Evolutionary conservation across 2,113 vertebrate species (phyloP).

Genomic region (Conger conger): DNA sequence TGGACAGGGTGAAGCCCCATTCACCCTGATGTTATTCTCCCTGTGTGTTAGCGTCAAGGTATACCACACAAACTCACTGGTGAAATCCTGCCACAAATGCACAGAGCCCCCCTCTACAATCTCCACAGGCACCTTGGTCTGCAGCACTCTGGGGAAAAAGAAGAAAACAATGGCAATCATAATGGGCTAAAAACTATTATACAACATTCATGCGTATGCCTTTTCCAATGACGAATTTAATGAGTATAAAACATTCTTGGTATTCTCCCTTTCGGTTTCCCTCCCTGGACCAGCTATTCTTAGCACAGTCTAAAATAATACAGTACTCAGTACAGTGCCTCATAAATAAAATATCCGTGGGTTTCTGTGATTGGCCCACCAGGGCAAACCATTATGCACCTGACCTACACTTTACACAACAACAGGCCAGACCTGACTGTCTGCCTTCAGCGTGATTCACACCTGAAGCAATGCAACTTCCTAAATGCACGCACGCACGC

Average conservation of each 20-base stretch:
- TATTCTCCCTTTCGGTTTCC: too few species aligned
- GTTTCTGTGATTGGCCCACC: constrained; percentile 19
- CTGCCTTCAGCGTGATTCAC: constrained; percentile 40
- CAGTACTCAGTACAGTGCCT: neutral
- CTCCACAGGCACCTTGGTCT: constrained; percentile 59
- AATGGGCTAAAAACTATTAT: neutral
- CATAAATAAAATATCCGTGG: neutral
- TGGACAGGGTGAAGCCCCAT: too few species aligned
- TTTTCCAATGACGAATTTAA: neutral
- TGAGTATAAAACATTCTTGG: neutral
- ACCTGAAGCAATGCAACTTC: constrained; percentile 23
- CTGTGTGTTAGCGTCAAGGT: neutral
- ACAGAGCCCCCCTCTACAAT: constrained; percentile 69
- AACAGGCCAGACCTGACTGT: constrained; percentile 59
- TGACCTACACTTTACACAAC: neutral
- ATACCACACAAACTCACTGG: constrained; percentile 55
- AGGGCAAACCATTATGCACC: constrained; percentile 9
- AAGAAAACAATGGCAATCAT: neutral
- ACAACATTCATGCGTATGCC: neutral
- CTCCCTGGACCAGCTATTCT: neutral
- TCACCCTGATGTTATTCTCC: too few species aligned
- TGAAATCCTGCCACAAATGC: constrained; percentile 74
- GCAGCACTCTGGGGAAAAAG: constrained; percentile 53
- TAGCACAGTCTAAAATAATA: neutral
- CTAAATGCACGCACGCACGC: neutral